Conservation (phyloP, 1,140 invertebrate genomes). For the Catajapyx aquilonaris region DNA sequence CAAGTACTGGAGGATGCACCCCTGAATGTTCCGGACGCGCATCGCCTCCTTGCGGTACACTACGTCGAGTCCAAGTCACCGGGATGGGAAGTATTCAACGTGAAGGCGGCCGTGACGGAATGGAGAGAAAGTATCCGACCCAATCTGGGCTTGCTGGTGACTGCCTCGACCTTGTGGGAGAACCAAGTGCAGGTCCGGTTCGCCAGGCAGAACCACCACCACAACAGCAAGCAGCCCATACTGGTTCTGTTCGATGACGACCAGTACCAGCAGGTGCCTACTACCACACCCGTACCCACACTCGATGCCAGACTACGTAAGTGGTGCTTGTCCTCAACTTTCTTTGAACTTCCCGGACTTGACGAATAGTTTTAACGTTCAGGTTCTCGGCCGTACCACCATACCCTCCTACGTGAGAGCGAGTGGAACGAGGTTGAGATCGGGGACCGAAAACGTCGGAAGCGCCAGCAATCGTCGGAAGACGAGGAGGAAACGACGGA, state of each 20-base stretch:
- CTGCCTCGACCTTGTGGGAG: constrained; percentile 12
- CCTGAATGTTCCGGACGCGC: constrained; percentile 22
- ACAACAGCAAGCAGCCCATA: constrained; percentile 12
- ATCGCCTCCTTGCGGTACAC: constrained; percentile 26
- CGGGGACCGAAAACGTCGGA: constrained; percentile 12
- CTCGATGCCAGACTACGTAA: not conserved
- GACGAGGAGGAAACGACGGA: constrained; percentile 10
- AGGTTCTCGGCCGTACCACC: no score
- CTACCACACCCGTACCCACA: not conserved
- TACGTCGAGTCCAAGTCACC: constrained; percentile 26
- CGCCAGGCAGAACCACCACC: constrained; percentile 7
- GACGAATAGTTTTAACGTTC: no score
- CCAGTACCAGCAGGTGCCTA: constrained; percentile 1
- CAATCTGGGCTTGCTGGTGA: constrained; percentile 16
- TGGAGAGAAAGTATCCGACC: constrained; percentile 22
- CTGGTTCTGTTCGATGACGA: constrained; percentile 13
- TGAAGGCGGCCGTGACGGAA: constrained; percentile 22
- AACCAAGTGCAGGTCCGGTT: constrained; percentile 17
- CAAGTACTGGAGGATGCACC: constrained; percentile 26
- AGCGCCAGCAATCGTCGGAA: constrained; percentile 13
- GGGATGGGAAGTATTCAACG: constrained; percentile 35
- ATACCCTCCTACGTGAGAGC: not conserved
- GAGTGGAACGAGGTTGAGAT: not conserved
- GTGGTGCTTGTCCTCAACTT: not conserved
- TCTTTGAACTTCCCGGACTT: no score